Percentiles rank a stretch among this genome's conserved stretches.
phyloP scores from a whole-genome alignment of 2,113 vertebrate species.

The Poicephalus gulielmi region DNA sequence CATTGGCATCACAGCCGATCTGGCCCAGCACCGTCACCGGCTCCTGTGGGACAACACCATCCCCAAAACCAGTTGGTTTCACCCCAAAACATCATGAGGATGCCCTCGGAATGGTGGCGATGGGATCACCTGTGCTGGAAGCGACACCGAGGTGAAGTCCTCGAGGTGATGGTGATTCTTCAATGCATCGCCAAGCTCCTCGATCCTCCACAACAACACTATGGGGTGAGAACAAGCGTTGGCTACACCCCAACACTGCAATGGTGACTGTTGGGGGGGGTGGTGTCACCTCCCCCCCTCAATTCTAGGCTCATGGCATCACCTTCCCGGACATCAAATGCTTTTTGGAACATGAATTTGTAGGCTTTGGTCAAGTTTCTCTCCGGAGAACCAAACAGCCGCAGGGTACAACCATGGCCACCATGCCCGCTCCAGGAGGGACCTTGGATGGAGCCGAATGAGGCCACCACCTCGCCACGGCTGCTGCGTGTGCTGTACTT shows the following conservation, averaged over 20 bases:
- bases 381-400: constrained; percentile 65
- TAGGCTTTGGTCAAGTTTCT: constrained; percentile 75
- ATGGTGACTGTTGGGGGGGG: neutral
- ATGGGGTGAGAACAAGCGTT: neutral
- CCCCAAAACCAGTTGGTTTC: neutral
- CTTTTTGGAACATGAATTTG: constrained; percentile 92
- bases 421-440: constrained; percentile 77
- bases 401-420: constrained; percentile 23
- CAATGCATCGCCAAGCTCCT: constrained; percentile 83
- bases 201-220: constrained; percentile 84
- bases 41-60: constrained; percentile 50
- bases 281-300: neutral
- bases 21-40: constrained; percentile 82
- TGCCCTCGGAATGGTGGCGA: neutral
- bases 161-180: constrained; percentile 82
- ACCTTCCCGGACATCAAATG: constrained; percentile 85
- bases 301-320: neutral
- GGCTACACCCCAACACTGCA: neutral
- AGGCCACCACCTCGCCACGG: constrained; percentile 86
- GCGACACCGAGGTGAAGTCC: constrained; percentile 77
- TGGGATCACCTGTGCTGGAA: constrained; percentile 81
- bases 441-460: constrained; percentile 76
- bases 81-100: neutral
- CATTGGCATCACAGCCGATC: constrained; percentile 87
- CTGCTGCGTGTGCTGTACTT: constrained; percentile 83